Percentiles rank a stretch among this genome's conserved stretches.
Conservation (phyloP, 2,797 vertebrate genomes). For the Notamacropus eugenii region DNA sequence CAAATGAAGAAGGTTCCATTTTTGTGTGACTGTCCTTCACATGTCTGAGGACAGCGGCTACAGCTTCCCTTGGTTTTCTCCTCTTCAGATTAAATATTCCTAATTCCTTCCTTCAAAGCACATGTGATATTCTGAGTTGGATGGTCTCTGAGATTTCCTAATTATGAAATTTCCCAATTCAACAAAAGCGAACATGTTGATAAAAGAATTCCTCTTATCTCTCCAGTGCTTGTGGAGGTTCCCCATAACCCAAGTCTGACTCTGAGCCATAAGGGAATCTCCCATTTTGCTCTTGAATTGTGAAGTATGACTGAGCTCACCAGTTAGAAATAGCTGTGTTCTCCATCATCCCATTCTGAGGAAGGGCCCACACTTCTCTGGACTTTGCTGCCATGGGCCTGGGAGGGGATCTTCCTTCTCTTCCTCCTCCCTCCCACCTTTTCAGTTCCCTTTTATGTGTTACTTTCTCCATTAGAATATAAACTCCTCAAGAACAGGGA, state of each 20-base stretch:
- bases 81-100: not conserved
- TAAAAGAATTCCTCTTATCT: not conserved
- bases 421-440: not conserved
- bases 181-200: not conserved
- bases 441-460: not conserved
- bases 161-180: not conserved
- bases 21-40: not conserved
- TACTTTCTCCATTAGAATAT: not conserved
- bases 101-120: not conserved
- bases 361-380: not conserved
- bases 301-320: not conserved
- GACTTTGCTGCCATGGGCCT: not conserved
- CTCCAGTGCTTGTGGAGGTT: not conserved
- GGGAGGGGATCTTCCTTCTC: not conserved
- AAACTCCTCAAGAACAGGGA: not conserved
- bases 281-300: not conserved
- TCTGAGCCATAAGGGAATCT: not conserved
- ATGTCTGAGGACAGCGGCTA: not conserved
- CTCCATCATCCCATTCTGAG: not conserved
- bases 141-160: not conserved
- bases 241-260: not conserved
- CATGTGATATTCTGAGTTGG: not conserved
- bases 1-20: not conserved
- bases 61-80: not conserved
- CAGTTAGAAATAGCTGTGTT: not conserved